Evolutionary conservation across 2,113 vertebrate genomes (phyloP), one percentile per base, ranked within the genome.

Genomic region (Crocuta crocuta): DNA sequence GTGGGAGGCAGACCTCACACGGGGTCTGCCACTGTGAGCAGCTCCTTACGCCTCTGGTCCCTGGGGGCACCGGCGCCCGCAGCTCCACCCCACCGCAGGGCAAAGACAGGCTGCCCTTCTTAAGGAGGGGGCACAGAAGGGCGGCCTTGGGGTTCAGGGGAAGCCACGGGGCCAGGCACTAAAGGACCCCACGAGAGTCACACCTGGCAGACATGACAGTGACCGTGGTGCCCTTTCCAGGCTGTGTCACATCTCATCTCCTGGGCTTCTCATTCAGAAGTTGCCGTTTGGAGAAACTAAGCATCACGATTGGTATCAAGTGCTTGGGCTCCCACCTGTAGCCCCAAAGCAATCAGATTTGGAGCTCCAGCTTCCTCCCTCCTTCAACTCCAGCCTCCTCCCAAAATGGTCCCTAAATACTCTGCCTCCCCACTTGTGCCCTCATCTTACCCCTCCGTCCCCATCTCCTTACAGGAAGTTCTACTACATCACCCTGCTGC

Each of bases 401-500:
- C 26, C 43, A 2, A 8, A 24, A 11, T 0, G 1, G 1, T 0
- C 5, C 50, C 74, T 10, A 28, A 12, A 24, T 26, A 43, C 35
- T 24, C 71, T 21, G 5, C 73, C 13, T 39, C 23, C 28, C 28
- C 19, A 39, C 26, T 8, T 8, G 45, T 7, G 6, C 24, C 43
- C 85, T 74, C 1, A 26, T 15, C 74, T 33, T 10, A 61, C 71
- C 13, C 28, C 1, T 17, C 78, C 94, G 65, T 98, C 79, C 85
- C 92, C 15, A 66, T 97, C 89, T 90, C 21, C 1, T 80, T 97
- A 88, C 98, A 99, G 99, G 98, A 99, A 99, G 97, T 99, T 99
- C 98, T 99, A 99, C 98, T 99, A 99, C 98, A 99, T 99, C 98
- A 99, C 99, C 0, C 99, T 99, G 96, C 99, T 99, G 98, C 99